Evolutionary conservation across 2,113 vertebrate genomes (phyloP).

Genomic region (Cettia cetti): DNA sequence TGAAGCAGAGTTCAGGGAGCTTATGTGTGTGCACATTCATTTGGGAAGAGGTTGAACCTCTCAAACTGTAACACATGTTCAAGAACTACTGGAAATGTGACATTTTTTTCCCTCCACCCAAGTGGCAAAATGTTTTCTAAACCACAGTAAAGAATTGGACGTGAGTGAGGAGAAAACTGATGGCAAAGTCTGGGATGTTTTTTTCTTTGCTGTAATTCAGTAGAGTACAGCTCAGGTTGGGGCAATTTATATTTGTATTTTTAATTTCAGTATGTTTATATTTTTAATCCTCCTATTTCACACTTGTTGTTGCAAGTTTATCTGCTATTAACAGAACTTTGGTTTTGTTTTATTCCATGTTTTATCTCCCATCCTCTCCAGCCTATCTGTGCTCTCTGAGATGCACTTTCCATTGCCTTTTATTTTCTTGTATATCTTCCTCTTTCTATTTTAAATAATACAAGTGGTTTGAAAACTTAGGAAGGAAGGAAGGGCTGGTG

Average conservation of each 20-base stretch:
- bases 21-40: not conserved
- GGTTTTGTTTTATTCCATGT: not conserved
- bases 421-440: not conserved
- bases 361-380: not conserved
- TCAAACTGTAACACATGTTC: not conserved
- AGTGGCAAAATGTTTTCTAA: not conserved
- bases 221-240: not conserved
- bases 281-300: not conserved
- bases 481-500: not conserved
- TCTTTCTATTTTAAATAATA: not conserved
- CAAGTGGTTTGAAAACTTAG: not conserved
- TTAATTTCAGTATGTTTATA: not conserved
- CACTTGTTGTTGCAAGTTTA: not conserved
- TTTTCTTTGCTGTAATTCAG: not conserved
- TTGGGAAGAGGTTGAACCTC: not conserved
- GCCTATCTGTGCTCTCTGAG: not conserved
- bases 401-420: not conserved
- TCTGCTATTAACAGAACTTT: not conserved
- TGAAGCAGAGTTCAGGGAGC: not conserved
- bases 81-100: not conserved
- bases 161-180: not conserved
- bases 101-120: not conserved
- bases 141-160: not conserved
- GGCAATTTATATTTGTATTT: not conserved
- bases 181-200: not conserved